Conservation (phyloP, 2,797 vertebrate genomes). For the Sebastes elongatus region DNA sequence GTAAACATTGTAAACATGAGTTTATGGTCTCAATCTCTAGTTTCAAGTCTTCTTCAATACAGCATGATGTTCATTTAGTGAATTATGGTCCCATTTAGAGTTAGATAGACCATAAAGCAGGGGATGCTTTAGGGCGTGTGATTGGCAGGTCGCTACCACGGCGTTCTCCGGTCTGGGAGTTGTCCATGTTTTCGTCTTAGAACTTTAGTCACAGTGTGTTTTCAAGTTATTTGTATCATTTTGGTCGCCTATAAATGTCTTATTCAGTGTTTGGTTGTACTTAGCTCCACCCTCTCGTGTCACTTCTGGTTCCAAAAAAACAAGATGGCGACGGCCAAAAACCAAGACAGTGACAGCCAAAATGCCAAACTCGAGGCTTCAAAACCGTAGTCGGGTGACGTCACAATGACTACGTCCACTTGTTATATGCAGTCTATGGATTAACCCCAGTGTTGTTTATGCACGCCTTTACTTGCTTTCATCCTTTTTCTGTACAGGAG, state of each 20-base stretch:
- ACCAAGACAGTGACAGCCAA: background rate
- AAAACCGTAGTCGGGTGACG: background rate
- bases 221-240: no score
- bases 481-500: constrained; percentile 81
- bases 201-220: no score
- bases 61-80: no score
- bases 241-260: background rate
- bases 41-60: no score
- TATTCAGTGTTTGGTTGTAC: background rate
- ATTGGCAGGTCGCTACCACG: no score
- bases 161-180: no score
- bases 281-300: background rate
- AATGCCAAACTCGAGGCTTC: background rate
- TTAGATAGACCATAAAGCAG: no score
- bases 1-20: no score
- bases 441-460: background rate
- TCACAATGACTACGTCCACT: background rate
- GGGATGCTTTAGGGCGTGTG: no score
- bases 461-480: background rate
- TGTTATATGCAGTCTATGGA: background rate
- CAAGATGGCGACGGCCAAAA: background rate
- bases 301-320: background rate
- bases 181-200: no score
- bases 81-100: no score
- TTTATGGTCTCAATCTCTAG: no score